Percentiles rank a stretch among this genome's conserved stretches.
phyloP scores from a whole-genome alignment of 1,140 invertebrate species.

The Pogonomyrmex californicus region DNA sequence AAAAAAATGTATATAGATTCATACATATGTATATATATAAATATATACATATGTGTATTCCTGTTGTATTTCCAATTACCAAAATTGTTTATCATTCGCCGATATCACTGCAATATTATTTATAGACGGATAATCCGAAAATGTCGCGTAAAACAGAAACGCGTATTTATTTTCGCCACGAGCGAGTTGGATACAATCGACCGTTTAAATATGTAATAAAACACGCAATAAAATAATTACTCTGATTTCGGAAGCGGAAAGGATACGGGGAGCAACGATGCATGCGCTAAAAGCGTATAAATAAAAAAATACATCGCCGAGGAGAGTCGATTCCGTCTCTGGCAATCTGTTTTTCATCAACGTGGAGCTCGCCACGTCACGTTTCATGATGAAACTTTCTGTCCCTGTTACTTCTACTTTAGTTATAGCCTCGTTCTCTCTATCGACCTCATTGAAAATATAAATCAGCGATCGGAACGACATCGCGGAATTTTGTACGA shows the following conservation, averaged over 20 bases:
- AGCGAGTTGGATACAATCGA: neutral
- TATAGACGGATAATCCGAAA: neutral
- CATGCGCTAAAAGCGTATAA: conserved; percentile 1
- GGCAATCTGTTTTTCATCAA: conserved; percentile 42
- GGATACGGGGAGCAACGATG: neutral
- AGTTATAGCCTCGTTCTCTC: neutral
- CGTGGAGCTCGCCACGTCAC: neutral
- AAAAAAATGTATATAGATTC: neutral
- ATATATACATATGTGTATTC: too few species aligned
- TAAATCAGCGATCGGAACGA: conserved; percentile 40
- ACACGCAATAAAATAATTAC: conserved; percentile 31
- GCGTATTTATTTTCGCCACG: conserved; percentile 24
- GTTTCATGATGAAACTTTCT: conserved; percentile 36
- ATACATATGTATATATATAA: too few species aligned
- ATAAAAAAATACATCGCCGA: conserved; percentile 22
- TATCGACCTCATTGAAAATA: conserved; percentile 23
- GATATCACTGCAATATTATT: conserved; percentile 1
- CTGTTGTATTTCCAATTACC: neutral
- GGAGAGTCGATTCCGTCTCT: neutral
- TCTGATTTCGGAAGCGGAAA: neutral
- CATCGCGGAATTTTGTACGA: neutral
- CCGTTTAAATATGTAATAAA: conserved; percentile 10
- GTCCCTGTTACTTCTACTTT: conserved; percentile 31
- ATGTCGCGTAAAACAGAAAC: conserved; percentile 14
- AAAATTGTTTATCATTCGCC: neutral